Conservation (phyloP, 1,140 invertebrate genomes). For the Drosophila tropicalis region DNA sequence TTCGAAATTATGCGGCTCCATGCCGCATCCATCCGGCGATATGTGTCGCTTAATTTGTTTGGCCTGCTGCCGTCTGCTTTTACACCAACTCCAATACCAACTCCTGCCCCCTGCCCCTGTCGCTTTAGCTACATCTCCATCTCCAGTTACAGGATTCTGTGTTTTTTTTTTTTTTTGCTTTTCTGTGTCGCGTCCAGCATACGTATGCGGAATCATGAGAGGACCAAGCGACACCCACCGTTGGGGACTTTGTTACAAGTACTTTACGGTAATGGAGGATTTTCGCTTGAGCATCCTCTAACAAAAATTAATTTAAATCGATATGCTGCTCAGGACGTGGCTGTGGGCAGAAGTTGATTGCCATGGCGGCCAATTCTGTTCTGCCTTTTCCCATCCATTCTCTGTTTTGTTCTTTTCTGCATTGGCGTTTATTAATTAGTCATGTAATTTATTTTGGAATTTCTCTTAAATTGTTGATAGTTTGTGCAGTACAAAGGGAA, state of each 20-base stretch:
- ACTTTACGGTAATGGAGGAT: constrained; percentile 83
- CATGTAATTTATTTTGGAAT: constrained; percentile 60
- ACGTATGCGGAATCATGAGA: constrained; percentile 66
- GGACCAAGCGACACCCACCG: constrained; percentile 47
- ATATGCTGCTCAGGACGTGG: constrained; percentile 67
- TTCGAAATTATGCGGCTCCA: constrained; percentile 51
- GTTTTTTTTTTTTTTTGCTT: constrained; percentile 31
- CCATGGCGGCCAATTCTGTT: constrained; percentile 12
- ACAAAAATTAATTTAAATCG: constrained; percentile 83
- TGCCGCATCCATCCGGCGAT: constrained; percentile 39
- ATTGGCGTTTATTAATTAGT: constrained; percentile 70
- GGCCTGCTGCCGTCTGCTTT: constrained; percentile 27
- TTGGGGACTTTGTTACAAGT: constrained; percentile 80
- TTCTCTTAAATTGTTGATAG: constrained; percentile 55
- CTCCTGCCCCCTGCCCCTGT: constrained; percentile 10
- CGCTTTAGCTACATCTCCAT: constrained; percentile 1
- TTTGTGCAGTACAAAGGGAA: neutral
- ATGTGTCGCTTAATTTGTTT: constrained; percentile 74
- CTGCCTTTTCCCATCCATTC: neutral
- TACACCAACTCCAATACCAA: neutral
- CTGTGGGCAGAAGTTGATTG: constrained; percentile 42
- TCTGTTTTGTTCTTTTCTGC: constrained; percentile 5
- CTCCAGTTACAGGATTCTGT: constrained; percentile 16
- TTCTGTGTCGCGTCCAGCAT: constrained; percentile 54
- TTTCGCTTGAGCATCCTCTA: constrained; percentile 83